Base-by-base conservation (phyloP, 2,797 vertebrate genomes). In the Arnoldichthys spilopterus region DNA sequence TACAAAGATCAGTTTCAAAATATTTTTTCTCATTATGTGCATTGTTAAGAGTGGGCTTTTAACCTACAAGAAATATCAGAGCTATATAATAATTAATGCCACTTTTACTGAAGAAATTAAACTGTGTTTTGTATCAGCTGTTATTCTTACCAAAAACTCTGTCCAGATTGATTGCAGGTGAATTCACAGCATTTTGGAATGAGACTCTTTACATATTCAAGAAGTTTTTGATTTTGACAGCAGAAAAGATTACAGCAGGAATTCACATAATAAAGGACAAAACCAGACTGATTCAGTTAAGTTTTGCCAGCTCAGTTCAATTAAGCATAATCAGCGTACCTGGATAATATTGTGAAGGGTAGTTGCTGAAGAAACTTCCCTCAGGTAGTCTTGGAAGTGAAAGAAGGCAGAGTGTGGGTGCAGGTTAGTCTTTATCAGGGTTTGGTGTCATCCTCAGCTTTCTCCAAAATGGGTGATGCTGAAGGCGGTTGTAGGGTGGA, bases 381-480 rank as follows among this genome's bases (percentile, higher is more conserved):
- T 78, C 22, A 49, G 40, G 51, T 51, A 28, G 84, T 79, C 40
- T 47, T 40, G 59, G 62, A 18, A 28, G 22, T 72, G 61, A 68
- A 56, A 58, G 30, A 54, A 37, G 59, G 13, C 32, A 69, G 58
- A 22, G 45, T 47, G 43, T n/a, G 58, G 56, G 37, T 37, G 54
- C 43, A 54, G 74, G 22, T 81, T 80, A 84, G 54, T 83, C 18
- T 45, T 66, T 61, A 59, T 72, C 51, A 58, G 40, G 40, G 62
- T 34, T 45, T 53, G 20, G 51, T 83, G 75, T 84, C 72, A 85
- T 83, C 77, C 64, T 83, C 53, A 24, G 22, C 40, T 20, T 43
- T 83, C 78, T 64, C 76, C 28, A 70, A 51, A 45, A 34, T 30
- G 40, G 64, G 45, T 72, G 78, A 72, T 77, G 78, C 15, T 70